phyloP scores from a whole-genome alignment of 1,140 invertebrate species.

The Whitmania pigra region DNA sequence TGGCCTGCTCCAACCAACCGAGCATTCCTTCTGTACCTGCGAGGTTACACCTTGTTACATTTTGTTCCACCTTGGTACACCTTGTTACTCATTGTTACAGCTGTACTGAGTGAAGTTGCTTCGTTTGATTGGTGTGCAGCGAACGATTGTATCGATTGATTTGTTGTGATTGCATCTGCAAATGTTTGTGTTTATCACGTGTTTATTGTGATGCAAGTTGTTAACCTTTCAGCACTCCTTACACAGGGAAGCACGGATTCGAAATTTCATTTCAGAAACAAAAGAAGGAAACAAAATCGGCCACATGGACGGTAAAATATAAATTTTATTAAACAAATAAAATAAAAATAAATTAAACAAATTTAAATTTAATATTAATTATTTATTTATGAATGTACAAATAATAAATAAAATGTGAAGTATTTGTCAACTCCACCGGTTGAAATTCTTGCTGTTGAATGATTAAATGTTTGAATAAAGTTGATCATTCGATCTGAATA shows the following conservation, averaged over 20 bases:
- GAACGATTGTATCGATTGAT: neutral
- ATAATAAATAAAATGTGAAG: too few relatives aligned
- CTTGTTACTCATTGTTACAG: neutral
- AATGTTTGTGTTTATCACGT: too few relatives aligned
- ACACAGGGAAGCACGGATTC: slow-evolving; percentile 37
- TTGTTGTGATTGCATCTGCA: neutral
- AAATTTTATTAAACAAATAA: too few relatives aligned
- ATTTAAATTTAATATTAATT: too few relatives aligned
- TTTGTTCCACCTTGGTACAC: neutral
- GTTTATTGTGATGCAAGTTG: too few relatives aligned
- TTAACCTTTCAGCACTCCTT: slow-evolving; percentile 32
- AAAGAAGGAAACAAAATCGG: slow-evolving; percentile 41
- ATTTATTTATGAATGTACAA: too few relatives aligned
- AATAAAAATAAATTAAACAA: too few relatives aligned
- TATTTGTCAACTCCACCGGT: too few relatives aligned
- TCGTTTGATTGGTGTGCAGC: neutral
- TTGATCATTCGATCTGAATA: too few relatives aligned
- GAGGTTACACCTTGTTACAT: neutral
- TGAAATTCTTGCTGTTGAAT: too few relatives aligned
- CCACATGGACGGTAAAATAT: slow-evolving; percentile 41
- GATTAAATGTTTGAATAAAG: too few relatives aligned
- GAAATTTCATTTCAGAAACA: slow-evolving; percentile 37
- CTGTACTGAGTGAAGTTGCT: neutral
- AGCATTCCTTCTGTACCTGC: slow-evolving; percentile 12
- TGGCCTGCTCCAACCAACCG: neutral